These are phyloP conservation scores for Tenthredo amoena DNA, from an alignment of 2,888 invertebrate genomes.

Conservation along the genomic window DNA sequence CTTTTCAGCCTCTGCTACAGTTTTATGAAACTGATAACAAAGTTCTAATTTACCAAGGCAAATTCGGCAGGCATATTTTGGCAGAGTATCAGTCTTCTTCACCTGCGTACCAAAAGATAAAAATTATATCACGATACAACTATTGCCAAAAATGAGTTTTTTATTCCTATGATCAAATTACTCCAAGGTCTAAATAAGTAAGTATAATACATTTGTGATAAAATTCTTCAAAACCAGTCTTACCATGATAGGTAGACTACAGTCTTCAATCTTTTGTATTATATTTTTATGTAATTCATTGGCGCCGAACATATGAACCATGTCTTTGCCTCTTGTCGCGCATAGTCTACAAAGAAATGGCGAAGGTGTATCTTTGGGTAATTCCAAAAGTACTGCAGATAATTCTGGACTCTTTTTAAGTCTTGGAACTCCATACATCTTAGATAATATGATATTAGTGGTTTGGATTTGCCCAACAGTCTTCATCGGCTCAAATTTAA, in stretches of 20 bases:
- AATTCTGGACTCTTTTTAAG: not conserved
- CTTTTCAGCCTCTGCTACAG: constrained; percentile 51
- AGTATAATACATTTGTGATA: not conserved
- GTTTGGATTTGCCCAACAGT: not conserved
- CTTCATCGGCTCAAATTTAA: not conserved
- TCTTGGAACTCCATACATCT: not conserved
- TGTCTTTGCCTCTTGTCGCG: not conserved
- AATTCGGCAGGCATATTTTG: constrained; percentile 52
- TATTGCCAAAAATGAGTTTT: not conserved
- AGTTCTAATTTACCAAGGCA: constrained; percentile 53
- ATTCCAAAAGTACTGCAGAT: not conserved
- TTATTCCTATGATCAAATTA: not conserved
- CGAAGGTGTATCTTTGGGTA: not conserved
- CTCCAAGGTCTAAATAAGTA: not conserved
- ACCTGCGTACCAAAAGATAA: constrained; percentile 43
- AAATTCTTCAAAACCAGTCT: not conserved
- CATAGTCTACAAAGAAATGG: not conserved
- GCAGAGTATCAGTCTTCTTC: constrained; percentile 33
- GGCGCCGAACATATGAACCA: not conserved
- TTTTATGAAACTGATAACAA: constrained; percentile 55
- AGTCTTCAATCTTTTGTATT: not conserved
- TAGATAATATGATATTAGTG: not conserved
- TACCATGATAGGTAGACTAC: not conserved
- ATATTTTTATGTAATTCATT: not conserved
- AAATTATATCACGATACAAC: not conserved